phyloP scores from a whole-genome alignment of 2,113 vertebrate species.

The Apus apus region DNA sequence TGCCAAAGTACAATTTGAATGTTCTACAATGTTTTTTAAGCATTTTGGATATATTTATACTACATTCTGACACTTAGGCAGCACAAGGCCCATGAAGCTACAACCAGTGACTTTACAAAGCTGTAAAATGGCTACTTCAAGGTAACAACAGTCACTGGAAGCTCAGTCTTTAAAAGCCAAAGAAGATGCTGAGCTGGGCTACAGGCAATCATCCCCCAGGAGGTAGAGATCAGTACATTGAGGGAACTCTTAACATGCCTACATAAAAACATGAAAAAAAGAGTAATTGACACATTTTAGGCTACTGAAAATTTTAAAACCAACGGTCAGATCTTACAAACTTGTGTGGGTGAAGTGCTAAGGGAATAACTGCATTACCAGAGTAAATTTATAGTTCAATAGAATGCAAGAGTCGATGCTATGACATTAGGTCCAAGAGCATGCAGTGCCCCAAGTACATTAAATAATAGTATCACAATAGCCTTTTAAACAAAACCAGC shows the following conservation, averaged over 20 bases:
- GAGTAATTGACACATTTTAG: not conserved
- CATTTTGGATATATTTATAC: not conserved
- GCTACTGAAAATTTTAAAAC: not conserved
- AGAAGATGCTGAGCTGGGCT: not conserved
- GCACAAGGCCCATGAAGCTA: not conserved
- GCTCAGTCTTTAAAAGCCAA: not conserved
- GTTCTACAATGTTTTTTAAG: not conserved
- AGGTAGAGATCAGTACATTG: not conserved
- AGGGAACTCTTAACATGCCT: not conserved
- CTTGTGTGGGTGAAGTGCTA: not conserved
- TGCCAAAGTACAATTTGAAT: fast-evolving
- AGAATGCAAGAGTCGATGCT: not conserved
- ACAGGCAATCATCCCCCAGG: not conserved
- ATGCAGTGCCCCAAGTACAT: not conserved
- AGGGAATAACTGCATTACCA: not conserved
- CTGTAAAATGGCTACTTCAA: not conserved
- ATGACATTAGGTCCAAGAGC: not conserved
- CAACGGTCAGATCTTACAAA: not conserved
- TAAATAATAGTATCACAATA: not conserved
- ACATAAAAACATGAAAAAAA: not conserved
- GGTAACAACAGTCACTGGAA: not conserved
- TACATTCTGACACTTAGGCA: not conserved
- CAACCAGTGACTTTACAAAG: not conserved
- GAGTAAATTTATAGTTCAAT: not conserved
- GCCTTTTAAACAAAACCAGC: not conserved